Evolutionary conservation across 2,888 invertebrate species (phyloP), one percentile per base, ranked within the genome.

Genomic region (Onthophagus sagittarius): DNA sequence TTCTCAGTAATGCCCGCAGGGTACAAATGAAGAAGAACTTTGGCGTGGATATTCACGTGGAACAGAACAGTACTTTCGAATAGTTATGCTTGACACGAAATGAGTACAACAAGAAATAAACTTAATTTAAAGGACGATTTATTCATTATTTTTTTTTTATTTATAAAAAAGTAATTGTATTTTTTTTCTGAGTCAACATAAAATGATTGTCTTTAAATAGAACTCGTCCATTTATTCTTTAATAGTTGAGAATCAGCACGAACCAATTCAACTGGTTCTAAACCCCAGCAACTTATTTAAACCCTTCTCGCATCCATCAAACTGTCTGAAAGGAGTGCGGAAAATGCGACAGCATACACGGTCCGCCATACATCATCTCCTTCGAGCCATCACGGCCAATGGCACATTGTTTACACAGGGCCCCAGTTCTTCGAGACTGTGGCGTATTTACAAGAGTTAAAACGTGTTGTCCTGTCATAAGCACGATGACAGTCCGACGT

Each of bases 1-100:
- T 76, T 75, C 72, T 72, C 73, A 72, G 75, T 73, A 73, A 75
- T 75, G 75, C 73, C 72, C 73, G 71, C 70, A 69, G 73, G 9
- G 31, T 23, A 67, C 67, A 32, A 73, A 75, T 73, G 73, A 73
- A 75, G 73, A 75, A 73, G 71, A 70, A 73, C 32, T 67, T 71
- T 73, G 73, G 73, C 73, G 73, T 71, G 9, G 72, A 53, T 53
- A 53, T 53, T 53, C 39, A 11, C 39, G 39, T 53, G 39, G 39
- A 53, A 53, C 39, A 11, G 39, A 53, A 53, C 39, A 7, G 39
- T 9, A 11, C 39, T 53, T 53, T 53, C 39, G 39, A 53, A 53
- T 9, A 11, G 39, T 53, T 53, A 11, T 53, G 9, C 7, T 11
- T 53, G 23, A 23, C 23, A 2, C 39, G 39, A 53, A 53, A 53